phyloP scores from a whole-genome alignment of 2,113 vertebrate species.

The Phaethon lepturus region DNA sequence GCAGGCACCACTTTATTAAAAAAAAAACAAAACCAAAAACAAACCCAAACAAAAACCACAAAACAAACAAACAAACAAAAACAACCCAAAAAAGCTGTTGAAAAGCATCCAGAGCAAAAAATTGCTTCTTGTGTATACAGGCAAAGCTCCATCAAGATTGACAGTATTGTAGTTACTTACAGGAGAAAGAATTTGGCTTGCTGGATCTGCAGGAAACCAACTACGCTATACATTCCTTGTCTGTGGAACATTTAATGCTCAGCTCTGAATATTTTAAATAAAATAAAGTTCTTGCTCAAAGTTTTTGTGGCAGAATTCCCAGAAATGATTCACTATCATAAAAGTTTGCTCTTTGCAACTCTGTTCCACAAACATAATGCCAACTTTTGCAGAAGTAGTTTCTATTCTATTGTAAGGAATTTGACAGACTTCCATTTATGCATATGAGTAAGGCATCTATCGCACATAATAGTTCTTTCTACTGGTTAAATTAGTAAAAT shows the following conservation, averaged over 20 bases:
- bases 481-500: not conserved
- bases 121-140: not conserved
- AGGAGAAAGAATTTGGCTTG: not conserved
- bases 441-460: not conserved
- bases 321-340: not conserved
- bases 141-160: not conserved
- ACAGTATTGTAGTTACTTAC: not conserved
- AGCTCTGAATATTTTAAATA: not conserved
- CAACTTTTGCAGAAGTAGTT: not conserved
- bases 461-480: not conserved
- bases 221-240: not conserved
- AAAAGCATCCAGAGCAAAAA: not conserved
- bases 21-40: not conserved
- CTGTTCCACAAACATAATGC: not conserved
- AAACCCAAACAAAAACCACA: no score
- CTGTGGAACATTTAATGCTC: not conserved
- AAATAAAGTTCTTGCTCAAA: not conserved
- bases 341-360: not conserved
- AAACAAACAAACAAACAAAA: no score
- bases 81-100: no score
- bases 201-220: not conserved
- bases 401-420: not conserved
- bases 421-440: not conserved
- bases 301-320: constrained; percentile 4
- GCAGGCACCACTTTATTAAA: not conserved